phyloP scores from a whole-genome alignment of 2,797 vertebrate species.

The Helicolenus hilgendorfi region DNA sequence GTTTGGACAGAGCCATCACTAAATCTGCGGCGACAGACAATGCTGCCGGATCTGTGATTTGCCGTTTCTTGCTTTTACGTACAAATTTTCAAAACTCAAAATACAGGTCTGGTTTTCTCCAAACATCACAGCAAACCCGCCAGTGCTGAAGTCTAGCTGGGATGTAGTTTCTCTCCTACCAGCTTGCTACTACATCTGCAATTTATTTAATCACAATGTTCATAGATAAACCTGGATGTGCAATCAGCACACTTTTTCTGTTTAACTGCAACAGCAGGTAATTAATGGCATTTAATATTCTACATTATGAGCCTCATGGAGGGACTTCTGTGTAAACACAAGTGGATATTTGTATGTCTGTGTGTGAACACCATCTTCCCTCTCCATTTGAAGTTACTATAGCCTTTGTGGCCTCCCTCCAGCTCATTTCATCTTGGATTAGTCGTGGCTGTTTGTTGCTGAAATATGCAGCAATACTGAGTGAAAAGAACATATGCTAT shows the following conservation, averaged over 20 bases:
- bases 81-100: not conserved
- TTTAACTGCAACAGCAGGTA: slow-evolving; percentile 8
- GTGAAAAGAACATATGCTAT: slow-evolving; percentile 30
- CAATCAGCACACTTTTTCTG: not conserved
- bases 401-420: slow-evolving; percentile 39
- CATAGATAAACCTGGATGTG: not conserved
- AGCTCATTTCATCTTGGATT: slow-evolving; percentile 69
- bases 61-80: not conserved
- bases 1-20: slow-evolving; percentile 58
- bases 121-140: not conserved
- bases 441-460: slow-evolving; percentile 60
- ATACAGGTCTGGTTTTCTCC: not conserved
- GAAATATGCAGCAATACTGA: slow-evolving; percentile 46
- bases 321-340: slow-evolving; percentile 17
- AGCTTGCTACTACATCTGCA: not conserved
- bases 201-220: slow-evolving; percentile 30
- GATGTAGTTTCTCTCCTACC: not conserved
- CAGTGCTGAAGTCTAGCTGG: not conserved
- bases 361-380: slow-evolving; percentile 25
- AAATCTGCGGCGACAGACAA: slow-evolving; percentile 47
- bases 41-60: slow-evolving; percentile 37
- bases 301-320: slow-evolving; percentile 6
- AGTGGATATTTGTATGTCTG: slow-evolving; percentile 35
- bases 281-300: slow-evolving; percentile 47
- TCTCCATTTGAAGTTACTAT: slow-evolving; percentile 52